Evolutionary conservation across 2,888 invertebrate genomes (phyloP).

Genomic region (Xestia sexstrigata): DNA sequence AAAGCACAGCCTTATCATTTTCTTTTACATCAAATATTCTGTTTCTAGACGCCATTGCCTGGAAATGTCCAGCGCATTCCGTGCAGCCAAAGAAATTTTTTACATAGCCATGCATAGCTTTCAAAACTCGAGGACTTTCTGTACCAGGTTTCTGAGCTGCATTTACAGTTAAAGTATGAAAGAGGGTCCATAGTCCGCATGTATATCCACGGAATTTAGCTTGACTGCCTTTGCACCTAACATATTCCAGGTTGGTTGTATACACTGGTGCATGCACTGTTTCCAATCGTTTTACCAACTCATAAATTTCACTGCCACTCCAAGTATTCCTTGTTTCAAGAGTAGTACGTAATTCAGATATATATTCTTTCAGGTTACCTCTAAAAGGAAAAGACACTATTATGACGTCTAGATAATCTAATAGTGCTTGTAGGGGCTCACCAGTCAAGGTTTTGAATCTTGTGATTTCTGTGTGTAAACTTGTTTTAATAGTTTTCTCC

Average conservation of each 20-base stretch:
- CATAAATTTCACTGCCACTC: constrained; percentile 91
- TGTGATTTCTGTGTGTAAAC: constrained; percentile 96
- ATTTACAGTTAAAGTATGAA: constrained; percentile 97
- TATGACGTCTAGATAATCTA: constrained; percentile 93
- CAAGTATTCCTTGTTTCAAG: constrained; percentile 87
- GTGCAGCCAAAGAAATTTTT: constrained; percentile 98
- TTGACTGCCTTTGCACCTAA: constrained; percentile 95
- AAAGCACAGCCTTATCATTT: constrained; percentile 95
- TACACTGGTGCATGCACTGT: constrained; percentile 90
- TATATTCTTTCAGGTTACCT: constrained; percentile 91
- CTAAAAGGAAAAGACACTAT: constrained; percentile 95
- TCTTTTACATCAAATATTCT: constrained; percentile 93
- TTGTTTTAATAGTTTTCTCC: constrained; percentile 96
- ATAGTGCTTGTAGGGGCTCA: constrained; percentile 93
- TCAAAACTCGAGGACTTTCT: constrained; percentile 93
- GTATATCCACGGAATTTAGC: constrained; percentile 95
- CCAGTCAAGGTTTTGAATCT: constrained; percentile 92
- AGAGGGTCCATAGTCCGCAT: constrained; percentile 98
- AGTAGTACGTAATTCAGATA: constrained; percentile 91
- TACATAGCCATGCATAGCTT: constrained; percentile 96
- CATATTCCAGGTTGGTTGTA: constrained; percentile 90
- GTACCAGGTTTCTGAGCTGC: constrained; percentile 89
- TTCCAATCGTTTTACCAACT: constrained; percentile 90
- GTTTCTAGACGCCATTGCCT: constrained; percentile 94
- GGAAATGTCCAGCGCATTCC: constrained; percentile 97